Evolutionary conservation across 1,140 invertebrate genomes (phyloP), one percentile per base, ranked within the genome.

Genomic region (Leptinotarsa undecemlineata): DNA sequence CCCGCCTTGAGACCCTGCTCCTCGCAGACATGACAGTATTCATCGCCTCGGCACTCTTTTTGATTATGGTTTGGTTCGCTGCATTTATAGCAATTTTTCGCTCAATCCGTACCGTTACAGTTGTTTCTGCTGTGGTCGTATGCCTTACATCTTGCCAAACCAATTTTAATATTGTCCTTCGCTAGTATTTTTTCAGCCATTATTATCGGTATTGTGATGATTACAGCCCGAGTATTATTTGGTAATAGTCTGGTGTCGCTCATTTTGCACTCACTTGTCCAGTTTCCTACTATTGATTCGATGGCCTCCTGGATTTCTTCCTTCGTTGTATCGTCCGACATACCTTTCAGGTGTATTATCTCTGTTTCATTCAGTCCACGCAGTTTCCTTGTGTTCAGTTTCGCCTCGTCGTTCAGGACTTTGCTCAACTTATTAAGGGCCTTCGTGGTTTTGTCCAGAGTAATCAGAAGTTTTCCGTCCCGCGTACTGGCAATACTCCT

Each of bases 1-100:
- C 6, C 33, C 33, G 8, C 33, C 33, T 42, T 42, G 8, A 11
- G 33, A 42, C 33, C 33, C 8, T 42, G 8, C 33, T 48, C 33
- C 1, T 67, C 20, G 33, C 68, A 75, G 13, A 72, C 1, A 4
- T 15, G 57, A 47, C 74, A 75, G n/a, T 5, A 20, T 63, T 61
- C 57, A 42, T 71, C 13, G 15, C 21, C 48, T 19, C 21, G 17
- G 0, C 73, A 74, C 3, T n/a, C 73, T 17, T 26, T 70, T 47
- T 21, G 67, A 5, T n/a, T 67, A 4, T 75, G 68, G 17, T 33
- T 33, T 1, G 3, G 14, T 57, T 57, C 6, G 1, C 51, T 15
- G 13, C 51, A 57, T n/a, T 57, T 57, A 3, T n/a, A 57, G 51
- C 51, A n/a, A 15, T n/a, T 57, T 13, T 57, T 57, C n/a, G 51